Conservation (phyloP, 2,797 vertebrate genomes). For the Hydrolagus colliei region DNA sequence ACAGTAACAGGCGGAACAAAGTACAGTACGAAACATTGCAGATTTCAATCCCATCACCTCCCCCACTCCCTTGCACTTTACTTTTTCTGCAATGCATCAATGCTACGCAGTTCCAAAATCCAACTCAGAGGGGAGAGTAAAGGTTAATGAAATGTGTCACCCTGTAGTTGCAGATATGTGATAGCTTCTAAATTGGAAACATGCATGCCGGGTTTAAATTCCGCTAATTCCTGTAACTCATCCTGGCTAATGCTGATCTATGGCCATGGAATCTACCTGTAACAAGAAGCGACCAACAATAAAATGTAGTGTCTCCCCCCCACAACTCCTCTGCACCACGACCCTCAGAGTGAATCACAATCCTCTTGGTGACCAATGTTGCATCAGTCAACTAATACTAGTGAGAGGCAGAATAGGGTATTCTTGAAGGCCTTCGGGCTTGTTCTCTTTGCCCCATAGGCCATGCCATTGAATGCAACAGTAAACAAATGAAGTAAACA, state of each 20-base stretch:
- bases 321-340: no score
- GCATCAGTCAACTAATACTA: not conserved
- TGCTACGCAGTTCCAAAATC: no score
- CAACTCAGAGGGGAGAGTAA: no score
- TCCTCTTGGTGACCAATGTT: not conserved
- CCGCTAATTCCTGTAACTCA: not conserved
- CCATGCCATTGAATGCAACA: not conserved
- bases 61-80: no score
- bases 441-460: not conserved
- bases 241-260: not conserved
- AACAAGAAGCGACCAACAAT: not conserved
- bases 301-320: not conserved
- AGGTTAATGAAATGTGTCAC: no score
- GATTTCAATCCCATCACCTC: no score
- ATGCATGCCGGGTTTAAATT: not conserved
- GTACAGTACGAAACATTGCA: no score
- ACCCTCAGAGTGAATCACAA: not conserved
- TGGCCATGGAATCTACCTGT: not conserved
- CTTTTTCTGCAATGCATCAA: no score
- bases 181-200: not conserved
- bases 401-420: not conserved
- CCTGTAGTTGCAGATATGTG: no score
- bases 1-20: no score
- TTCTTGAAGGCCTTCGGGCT: not conserved
- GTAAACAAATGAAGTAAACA: not conserved